Conservation (phyloP, 2,888 invertebrate species). For the Oscheius sp. region DNA sequence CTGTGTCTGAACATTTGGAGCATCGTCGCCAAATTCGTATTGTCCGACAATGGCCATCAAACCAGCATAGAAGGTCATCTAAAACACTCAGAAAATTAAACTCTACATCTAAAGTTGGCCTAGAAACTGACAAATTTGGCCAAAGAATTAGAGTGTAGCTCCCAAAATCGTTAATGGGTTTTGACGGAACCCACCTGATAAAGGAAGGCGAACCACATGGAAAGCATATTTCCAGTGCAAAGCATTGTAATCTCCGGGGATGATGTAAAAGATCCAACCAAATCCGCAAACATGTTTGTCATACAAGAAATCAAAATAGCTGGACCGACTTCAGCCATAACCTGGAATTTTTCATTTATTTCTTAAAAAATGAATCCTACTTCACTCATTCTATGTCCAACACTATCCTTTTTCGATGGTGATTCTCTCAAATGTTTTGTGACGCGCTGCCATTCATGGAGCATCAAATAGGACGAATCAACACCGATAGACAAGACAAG, state of each 20-base stretch:
- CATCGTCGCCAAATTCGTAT: conserved; percentile 58
- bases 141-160: background rate
- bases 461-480: conserved; percentile 67
- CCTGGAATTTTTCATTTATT: background rate
- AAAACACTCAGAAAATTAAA: conserved; percentile 34
- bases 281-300: conserved; percentile 66
- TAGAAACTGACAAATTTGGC: background rate
- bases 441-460: conserved; percentile 65
- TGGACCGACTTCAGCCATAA: conserved; percentile 62
- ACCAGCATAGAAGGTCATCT: conserved; percentile 66
- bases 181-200: conserved; percentile 50
- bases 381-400: conserved; percentile 51
- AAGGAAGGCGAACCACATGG: conserved; percentile 60
- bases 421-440: conserved; percentile 39
- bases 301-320: conserved; percentile 66
- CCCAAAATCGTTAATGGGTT: background rate
- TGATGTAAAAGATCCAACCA: conserved; percentile 65
- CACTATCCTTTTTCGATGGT: conserved; percentile 39
- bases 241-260: conserved; percentile 65
- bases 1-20: conserved; percentile 40
- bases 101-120: conserved; percentile 35
- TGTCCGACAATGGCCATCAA: conserved; percentile 62
- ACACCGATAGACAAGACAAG: conserved; percentile 64
- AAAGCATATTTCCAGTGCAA: conserved; percentile 62
- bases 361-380: conserved; percentile 28